Evolutionary conservation across 2,113 vertebrate genomes (phyloP), one percentile per base, ranked within the genome.

Genomic region (Peromyscus leucopus): DNA sequence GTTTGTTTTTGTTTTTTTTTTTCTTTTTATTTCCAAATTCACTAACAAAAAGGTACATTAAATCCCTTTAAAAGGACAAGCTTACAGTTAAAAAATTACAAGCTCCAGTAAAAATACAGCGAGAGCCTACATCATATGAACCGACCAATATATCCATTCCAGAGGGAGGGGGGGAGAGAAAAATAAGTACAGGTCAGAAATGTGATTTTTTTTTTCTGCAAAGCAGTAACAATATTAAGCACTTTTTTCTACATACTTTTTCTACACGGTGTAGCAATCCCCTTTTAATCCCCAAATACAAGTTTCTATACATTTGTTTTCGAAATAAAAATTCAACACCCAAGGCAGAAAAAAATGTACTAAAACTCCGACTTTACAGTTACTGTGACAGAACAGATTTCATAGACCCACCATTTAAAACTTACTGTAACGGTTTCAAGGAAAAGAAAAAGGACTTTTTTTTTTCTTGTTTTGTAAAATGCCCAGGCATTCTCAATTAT

Each of bases 331-430:
- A 99, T 99, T 99, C 99, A 99, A 99, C 99, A 99, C 99, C 99
- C 99, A 99, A 99, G 99, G 99, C 99, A 99, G 99, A 99, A 99
- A 99, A 99, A 99, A 99, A 99, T 99, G 98, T 99, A 99, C 99
- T 99, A 99, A 99, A 99, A 99, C 99, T 99, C 98, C 99, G 99
- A 99, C 99, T 99, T 99, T 99, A 99, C 99, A 99, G 98, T 99
- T 99, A 99, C 99, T 99, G 99, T 99, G 99, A 99, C 99, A 99
- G 98, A 99, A 99, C 99, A 99, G 99, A 99, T 99, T 99, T 85
- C 99, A 99, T 99, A 99, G 99, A 99, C 99, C 99, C 99, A 99
- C 99, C 99, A 99, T 99, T 99, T 99, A 99, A 99, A 99, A 99
- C 99, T 99, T 99, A 99, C 99, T 99, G 99, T 98, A 99, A 99